Base-by-base conservation (phyloP, 2,113 vertebrate species). In the Periophthalmodon schlosseri region DNA sequence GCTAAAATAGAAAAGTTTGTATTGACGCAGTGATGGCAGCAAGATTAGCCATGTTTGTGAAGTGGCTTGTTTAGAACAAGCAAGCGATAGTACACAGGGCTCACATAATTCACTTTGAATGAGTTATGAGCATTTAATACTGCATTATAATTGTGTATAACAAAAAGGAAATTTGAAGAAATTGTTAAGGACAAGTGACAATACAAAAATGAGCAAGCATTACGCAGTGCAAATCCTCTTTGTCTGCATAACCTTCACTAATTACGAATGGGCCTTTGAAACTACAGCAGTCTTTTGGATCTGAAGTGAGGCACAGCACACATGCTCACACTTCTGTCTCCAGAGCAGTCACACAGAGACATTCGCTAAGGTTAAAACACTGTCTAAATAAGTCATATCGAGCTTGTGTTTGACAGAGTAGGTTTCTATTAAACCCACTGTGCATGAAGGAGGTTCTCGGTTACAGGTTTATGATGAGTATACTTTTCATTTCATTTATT, bases 331-430 rank as follows among this genome's bases (percentile, higher is more conserved):
- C 21, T 18, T 60, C 61, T 44, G 61, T 18, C 13, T 61, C 60
- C 65, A 12, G 49, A 63, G 61, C 70, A 69, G 76, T 20, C 69
- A 79, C 70, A 77, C 72, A 68, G 46, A n/a, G 16, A 18, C n/a
- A 69, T 73, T 64, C 2, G 68, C 68, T 61, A 68, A 76, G 57
- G 47, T 28, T 34, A 52, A 58, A 69, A 60, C 18, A 76, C 67
- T 18, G 54, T 68, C 3, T 28, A 28, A 28, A 28, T 3, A 28
- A 28, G 28, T 28, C 28, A 28, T 4, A 6, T 49, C 54, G 49
- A 58, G 61, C n/a, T 75, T 24, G 14, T 24, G 15, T 4, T 60
- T 60, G 4, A 60, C 21, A 28, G 54, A 10, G 23, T 13, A 61
- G 33, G 54, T 57, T n/a, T 57, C 54, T 57, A 2, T 23, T 57